Percentiles rank a stretch among this genome's conserved stretches.
These are phyloP conservation scores for Tiliacea aurago DNA, from an alignment of 2,888 invertebrate genomes.

Conservation along the genomic window DNA sequence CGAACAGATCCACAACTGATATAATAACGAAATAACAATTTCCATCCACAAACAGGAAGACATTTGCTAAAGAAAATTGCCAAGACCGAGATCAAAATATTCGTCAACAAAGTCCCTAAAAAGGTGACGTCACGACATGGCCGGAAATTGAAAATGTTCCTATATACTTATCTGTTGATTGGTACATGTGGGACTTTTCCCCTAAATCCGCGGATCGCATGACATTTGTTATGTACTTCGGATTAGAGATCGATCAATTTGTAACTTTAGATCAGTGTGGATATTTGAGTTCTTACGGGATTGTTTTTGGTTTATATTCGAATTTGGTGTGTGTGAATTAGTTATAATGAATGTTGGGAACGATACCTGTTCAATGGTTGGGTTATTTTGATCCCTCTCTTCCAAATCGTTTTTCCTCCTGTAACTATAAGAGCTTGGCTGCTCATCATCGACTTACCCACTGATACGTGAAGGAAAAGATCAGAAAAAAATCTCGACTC, in stretches of 20 bases:
- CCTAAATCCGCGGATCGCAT: constrained; percentile 39
- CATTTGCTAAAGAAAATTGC: constrained; percentile 57
- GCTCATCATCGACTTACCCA: background rate
- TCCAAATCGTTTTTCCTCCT: background rate
- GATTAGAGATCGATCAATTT: constrained; percentile 55
- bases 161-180: constrained; percentile 39
- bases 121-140: constrained; percentile 47
- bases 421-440: background rate
- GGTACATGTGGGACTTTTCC: constrained; percentile 28
- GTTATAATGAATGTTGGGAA: background rate
- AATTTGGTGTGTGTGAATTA: background rate
- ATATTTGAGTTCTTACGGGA: background rate
- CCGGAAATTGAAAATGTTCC: constrained; percentile 66
- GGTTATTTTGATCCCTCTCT: background rate
- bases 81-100: constrained; percentile 55
- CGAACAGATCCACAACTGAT: constrained; percentile 21
- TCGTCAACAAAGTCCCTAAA: constrained; percentile 35
- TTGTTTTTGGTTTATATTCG: background rate
- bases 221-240: constrained; percentile 48
- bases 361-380: background rate
- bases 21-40: constrained; percentile 58
- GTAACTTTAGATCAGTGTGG: constrained; percentile 39
- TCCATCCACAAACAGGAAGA: constrained; percentile 53
- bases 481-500: background rate
- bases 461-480: background rate